Conservation (phyloP, 1,140 invertebrate species). For the Temnothorax curvispinosus region DNA sequence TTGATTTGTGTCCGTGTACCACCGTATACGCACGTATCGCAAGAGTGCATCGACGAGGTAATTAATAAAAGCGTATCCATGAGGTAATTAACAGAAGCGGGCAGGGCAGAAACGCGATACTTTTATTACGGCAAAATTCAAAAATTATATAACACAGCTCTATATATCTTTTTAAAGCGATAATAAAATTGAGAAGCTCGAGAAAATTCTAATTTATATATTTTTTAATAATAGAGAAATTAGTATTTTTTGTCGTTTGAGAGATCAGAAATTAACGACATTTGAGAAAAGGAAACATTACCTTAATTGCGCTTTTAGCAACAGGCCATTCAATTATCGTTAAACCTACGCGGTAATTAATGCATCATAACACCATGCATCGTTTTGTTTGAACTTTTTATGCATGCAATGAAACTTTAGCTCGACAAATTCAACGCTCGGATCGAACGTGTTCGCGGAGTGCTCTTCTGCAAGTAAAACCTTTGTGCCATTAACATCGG, state of each 20-base stretch:
- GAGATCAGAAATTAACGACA: not conserved
- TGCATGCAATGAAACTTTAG: slow-evolving; percentile 11
- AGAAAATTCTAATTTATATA: not conserved
- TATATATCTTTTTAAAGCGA: not conserved
- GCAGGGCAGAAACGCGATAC: slow-evolving; percentile 14
- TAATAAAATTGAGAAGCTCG: not conserved
- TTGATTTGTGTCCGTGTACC: slow-evolving; percentile 69
- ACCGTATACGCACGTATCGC: not conserved
- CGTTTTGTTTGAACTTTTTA: slow-evolving; percentile 45
- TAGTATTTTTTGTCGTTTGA: not conserved
- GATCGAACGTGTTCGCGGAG: not conserved
- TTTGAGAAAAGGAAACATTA: not conserved
- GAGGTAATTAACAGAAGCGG: slow-evolving; percentile 38
- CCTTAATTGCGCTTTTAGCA: slow-evolving; percentile 37
- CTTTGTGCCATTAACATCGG: slow-evolving; percentile 50
- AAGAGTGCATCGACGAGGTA: slow-evolving; percentile 35
- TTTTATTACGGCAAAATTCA: slow-evolving; percentile 25
- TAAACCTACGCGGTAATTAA: slow-evolving; percentile 40
- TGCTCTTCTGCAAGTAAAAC: slow-evolving; percentile 25
- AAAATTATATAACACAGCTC: not conserved
- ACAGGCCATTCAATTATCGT: slow-evolving; percentile 49
- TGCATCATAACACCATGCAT: slow-evolving; percentile 6
- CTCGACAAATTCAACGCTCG: slow-evolving; percentile 12
- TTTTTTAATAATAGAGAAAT: not conserved
- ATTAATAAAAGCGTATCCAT: slow-evolving; percentile 52